Evolutionary conservation across 2,797 vertebrate species (phyloP), one percentile per base, ranked within the genome.

Genomic region (Phrynocephalus guinanensis): DNA sequence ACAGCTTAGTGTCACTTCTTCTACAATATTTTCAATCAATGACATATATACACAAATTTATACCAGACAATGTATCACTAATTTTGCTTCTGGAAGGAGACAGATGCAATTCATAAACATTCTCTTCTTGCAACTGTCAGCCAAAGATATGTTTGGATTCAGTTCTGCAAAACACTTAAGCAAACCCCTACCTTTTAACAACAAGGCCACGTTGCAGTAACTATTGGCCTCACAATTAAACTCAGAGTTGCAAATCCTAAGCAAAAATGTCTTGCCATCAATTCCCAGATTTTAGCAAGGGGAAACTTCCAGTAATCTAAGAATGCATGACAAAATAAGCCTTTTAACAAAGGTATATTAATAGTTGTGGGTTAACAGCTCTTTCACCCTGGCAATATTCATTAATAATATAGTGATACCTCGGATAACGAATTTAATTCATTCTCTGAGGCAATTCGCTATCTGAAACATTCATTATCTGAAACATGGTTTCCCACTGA

Each of bases 1-100:
- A 26, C 28, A 15, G 1, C 0, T 0, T 67, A 26, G 9, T 0
- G 0, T 56, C 73, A 85, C 6, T 13, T 88, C 77, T 48, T 1
- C 3, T 52, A 86, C 73, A 87, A 86, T 0, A 7, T 28, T 3
- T 67, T 68, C 22, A 20, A 28, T 70, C 28, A 16, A 16, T 20
- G 44, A 10, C 22, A 26, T 33, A 33, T 13, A 30, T 13, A 30
- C 82, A 73, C 38, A 7, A 0, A 86, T 75, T 80, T 66, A 88
- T 6, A 44, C 8, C 5, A 82, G 5, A 83, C 11, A 91, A 11
- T 15, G 83, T 71, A 79, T 85, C n/a, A 33, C 48, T 24, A 28
- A 5, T 50, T 0, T 0, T 63, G 5, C 5, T 89, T 85, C 70
- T 88, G 67, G 48, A 91, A 26, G 5, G 52, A 7, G 76, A 90